Base-by-base conservation (phyloP, 1,140 invertebrate genomes). In the Diabrotica undecimpunctata region DNA sequence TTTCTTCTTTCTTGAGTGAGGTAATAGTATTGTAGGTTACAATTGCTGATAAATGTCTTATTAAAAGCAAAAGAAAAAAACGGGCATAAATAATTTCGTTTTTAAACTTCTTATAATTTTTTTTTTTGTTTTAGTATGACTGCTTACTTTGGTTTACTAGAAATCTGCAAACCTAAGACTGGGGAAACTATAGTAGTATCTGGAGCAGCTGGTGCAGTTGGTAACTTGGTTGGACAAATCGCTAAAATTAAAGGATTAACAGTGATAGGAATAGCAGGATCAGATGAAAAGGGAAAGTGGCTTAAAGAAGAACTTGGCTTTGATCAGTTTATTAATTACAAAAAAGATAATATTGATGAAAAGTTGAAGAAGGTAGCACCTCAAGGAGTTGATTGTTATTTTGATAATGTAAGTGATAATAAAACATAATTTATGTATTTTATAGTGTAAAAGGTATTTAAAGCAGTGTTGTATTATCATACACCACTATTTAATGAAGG, bases 291-390 rank as follows among this genome's bases (percentile, higher is more conserved):
- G 81, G 84, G 86, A 64, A 77, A 84, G 66, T 91, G 87, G 87
- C 70, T 91, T 2, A 66, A 51, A 5, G 83, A 81, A 36, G 72
- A 86, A 6, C 82, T 88, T 51, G 84, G 84, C 10, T 90, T 91
- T 73, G 87, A 92, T 74, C 70, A 78, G 65, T 87, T 83, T 2
- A 87, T 85, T 61, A 91, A 92, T 78, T 92, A 92, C 74, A 91
- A 91, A 79, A 86, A 75, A 0, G 78, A 77, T 7, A 74, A 87
- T 65, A 61, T 90, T 35, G 73, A 73, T 6, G 55, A 78, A 50
- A 81, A 79, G 41, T 77, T 91, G 11, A 84, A 80, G 67, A 79
- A 87, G 76, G 80, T 77, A 25, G 88, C 87, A 13, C 87, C 88
- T 0, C 79, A 88, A 13, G 87, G 86, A 36, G 77, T 90, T 3